Evolutionary conservation across 2,888 invertebrate species (phyloP), one percentile per base, ranked within the genome.

Genomic region (Plebejus melissa): DNA sequence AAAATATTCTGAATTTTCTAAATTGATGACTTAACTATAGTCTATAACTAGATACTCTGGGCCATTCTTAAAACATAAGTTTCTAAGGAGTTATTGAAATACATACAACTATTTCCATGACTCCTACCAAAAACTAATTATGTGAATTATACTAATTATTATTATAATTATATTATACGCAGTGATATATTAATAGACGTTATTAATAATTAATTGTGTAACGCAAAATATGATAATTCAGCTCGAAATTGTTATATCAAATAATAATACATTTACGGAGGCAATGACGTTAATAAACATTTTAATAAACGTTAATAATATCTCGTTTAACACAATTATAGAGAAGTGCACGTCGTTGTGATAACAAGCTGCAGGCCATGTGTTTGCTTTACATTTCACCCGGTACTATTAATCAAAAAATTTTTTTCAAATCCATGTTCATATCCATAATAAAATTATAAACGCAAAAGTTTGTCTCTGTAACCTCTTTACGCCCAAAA

Each of bases 221-320:
- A 60, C 60, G 28, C 28, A 60, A 60, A 1, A 32, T 32, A 28
- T 28, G 60, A 60, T 60, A 60, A 60, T 4, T 60, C 28, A 1
- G 60, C 60, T 3, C 6, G 28, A 60, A 60, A 60, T 60, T 60
- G 7, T 38, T 69, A n/a, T n/a, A 41, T 70, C 38, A 70, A 70
- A 70, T 46, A 28, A 69, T 41, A n/a, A 71, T 50, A 71, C 9
- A 32, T 13, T 50, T 9, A 70, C 41, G 38, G 46, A 71, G 46
- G 46, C 22, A 71, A 71, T 71, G 46, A 71, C 13, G 71, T 11
- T 28, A 41, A 32, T 46, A 50, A 41, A 71, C 50, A 46, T 71
- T 71, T 46, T 71, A 71, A 41, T 71, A 41, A 71, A 41, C 70
- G 13, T 71, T 70, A 41, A 70, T 70, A 50, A 46, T 71, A 50